phyloP scores from a whole-genome alignment of 2,113 vertebrate species.

The Phylloscopus trochiloides region DNA sequence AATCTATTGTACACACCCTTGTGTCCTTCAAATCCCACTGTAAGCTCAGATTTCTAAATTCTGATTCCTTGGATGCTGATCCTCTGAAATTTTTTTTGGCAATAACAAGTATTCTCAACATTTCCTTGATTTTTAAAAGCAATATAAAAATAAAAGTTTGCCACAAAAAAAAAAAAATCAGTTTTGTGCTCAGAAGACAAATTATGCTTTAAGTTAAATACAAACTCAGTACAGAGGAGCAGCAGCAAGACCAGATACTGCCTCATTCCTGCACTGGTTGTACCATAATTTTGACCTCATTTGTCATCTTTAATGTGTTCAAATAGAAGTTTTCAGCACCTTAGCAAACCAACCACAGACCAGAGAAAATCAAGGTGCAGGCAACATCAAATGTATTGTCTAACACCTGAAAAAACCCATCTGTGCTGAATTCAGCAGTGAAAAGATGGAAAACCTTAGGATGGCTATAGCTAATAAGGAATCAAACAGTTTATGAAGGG shows the following conservation, averaged over 20 bases:
- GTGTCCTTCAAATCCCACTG: background rate
- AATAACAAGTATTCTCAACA: background rate
- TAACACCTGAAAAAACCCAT: background rate
- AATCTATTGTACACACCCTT: background rate
- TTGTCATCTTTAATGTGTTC: background rate
- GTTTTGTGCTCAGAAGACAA: background rate
- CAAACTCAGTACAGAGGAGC: background rate
- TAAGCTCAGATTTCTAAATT: background rate
- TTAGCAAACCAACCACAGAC: background rate
- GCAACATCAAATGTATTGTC: background rate
- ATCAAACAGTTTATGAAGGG: background rate
- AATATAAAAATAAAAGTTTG: background rate
- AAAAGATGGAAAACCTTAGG: background rate
- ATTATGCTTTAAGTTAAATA: background rate
- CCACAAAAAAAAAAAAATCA: background rate
- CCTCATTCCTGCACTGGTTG: background rate
- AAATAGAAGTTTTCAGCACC: background rate
- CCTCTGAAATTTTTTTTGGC: background rate
- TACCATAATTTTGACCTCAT: fast-evolving
- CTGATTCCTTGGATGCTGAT: background rate
- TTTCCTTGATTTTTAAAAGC: background rate
- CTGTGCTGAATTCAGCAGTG: background rate
- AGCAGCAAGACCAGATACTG: background rate
- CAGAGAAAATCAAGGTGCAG: background rate
- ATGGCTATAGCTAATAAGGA: background rate